These are phyloP conservation scores for Scomber japonicus DNA, from an alignment of 2,113 vertebrate genomes.

Conservation along the genomic window DNA sequence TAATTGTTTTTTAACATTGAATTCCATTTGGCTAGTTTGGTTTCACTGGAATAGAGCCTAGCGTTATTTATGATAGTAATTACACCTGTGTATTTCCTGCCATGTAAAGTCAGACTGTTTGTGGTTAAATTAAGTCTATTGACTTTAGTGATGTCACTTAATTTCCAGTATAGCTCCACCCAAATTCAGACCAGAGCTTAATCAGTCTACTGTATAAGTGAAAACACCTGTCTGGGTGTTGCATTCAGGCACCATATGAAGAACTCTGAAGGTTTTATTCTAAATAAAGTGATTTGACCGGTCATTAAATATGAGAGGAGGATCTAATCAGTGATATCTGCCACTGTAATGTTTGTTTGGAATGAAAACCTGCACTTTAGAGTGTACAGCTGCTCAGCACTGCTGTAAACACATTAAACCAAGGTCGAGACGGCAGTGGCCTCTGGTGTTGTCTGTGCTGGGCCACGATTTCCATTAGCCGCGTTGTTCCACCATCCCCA, in stretches of 20 bases:
- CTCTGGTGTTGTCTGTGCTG: background rate
- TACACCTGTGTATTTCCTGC: background rate
- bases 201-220: background rate
- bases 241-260: too few relatives aligned
- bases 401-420: background rate
- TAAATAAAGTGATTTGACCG: background rate
- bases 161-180: background rate
- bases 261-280: background rate
- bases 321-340: background rate
- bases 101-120: background rate
- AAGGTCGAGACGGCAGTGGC: background rate
- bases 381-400: background rate
- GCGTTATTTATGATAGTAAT: background rate
- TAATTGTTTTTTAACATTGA: background rate
- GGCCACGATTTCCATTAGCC: background rate
- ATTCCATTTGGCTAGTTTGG: too few relatives aligned
- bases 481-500: background rate
- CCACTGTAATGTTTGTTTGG: background rate
- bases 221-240: background rate
- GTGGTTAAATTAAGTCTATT: background rate
- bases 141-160: background rate
- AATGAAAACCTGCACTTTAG: background rate
- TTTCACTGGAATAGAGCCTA: background rate
- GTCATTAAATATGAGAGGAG: background rate
- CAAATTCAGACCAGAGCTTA: background rate